Evolutionary conservation across 2,113 vertebrate genomes (phyloP).

Genomic region (Ptilorrhoa leucosticta): DNA sequence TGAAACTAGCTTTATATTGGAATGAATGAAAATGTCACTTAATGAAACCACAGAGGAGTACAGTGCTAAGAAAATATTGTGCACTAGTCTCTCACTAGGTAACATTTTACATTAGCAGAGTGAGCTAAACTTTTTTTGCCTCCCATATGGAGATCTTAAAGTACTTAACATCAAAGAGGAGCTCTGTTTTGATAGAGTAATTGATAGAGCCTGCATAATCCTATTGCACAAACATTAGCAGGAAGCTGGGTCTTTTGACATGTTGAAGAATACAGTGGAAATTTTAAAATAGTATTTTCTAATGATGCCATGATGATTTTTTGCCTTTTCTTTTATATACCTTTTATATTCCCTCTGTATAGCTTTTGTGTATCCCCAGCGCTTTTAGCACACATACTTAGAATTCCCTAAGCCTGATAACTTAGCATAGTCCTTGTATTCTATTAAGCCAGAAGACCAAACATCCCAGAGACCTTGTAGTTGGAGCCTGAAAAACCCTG

Average conservation of each 20-base stretch:
- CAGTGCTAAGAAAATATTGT: neutral
- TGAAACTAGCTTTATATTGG: conserved; percentile 14
- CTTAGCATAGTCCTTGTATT: too few relatives aligned
- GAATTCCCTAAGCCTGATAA: too few relatives aligned
- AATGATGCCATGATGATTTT: too few relatives aligned
- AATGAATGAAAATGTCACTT: conserved; percentile 53
- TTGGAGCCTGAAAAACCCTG: too few relatives aligned
- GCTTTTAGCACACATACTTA: too few relatives aligned
- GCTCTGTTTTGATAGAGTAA: conserved; percentile 18
- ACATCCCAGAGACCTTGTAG: too few relatives aligned
- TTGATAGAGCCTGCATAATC: conserved; percentile 18
- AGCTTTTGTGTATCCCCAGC: too few relatives aligned
- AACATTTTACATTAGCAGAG: conserved; percentile 9
- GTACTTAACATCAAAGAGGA: conserved; percentile 20
- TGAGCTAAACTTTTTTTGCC: neutral
- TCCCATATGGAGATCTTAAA: conserved; percentile 1
- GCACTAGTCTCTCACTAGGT: neutral
- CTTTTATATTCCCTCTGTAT: too few relatives aligned
- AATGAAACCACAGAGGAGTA: conserved; percentile 8
- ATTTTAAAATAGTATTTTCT: neutral
- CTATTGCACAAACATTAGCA: neutral
- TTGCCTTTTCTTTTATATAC: too few relatives aligned
- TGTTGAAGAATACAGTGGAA: neutral
- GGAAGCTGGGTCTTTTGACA: neutral
- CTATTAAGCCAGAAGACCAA: too few relatives aligned